Base-by-base conservation (phyloP, 2,113 vertebrate species). In the Ptyas mucosa region DNA sequence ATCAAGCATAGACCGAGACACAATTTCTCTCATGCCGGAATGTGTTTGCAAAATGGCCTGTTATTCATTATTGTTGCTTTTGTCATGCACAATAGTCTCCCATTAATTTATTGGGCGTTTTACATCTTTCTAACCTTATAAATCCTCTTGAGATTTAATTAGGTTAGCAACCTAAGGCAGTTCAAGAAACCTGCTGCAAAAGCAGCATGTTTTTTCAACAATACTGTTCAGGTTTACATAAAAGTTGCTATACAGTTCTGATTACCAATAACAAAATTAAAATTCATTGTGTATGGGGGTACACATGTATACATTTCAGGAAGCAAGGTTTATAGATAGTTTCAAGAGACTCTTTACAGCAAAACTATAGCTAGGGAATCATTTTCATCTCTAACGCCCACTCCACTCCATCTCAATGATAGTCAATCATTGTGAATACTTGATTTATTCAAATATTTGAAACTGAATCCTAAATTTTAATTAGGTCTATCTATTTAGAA, bases 141-240 rank as follows among this genome's bases (percentile, higher is more conserved):
- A 94, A 95, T 95, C 93, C 94, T 96, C 94, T 53, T 54, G 90
- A 95, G 95, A 15, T 96, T 97, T 96, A 95, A 95, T 96, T 95
- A 96, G 88, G 52, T 64, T 92, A 93, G n/a, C 92, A 88, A 90
- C 91, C 92, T 94, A 58, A 93, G n/a, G 91, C 91, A 94, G 92
- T 93, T 89, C 61, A 91, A 91, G 61, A 93, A 92, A 93, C 14
- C 55, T 87, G 9, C 89, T 87, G 86, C 18, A 93, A 96, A 95
- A 94, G 29, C 88, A 94, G 92, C 54, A 94, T 26, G 61, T 91
- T 95, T 93, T 69, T 75, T 93, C 52, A 93, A 46, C 46, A 93
- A 93, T 55, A 87, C 61, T 89, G 29, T 57, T 46, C 92, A 29
- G 89, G 86, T 85, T 64, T 95, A 49, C 90, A 90, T 93, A 93